These are phyloP conservation scores for Eleutherodactylus coqui DNA, from an alignment of 2,797 vertebrate genomes.

Conservation along the genomic window DNA sequence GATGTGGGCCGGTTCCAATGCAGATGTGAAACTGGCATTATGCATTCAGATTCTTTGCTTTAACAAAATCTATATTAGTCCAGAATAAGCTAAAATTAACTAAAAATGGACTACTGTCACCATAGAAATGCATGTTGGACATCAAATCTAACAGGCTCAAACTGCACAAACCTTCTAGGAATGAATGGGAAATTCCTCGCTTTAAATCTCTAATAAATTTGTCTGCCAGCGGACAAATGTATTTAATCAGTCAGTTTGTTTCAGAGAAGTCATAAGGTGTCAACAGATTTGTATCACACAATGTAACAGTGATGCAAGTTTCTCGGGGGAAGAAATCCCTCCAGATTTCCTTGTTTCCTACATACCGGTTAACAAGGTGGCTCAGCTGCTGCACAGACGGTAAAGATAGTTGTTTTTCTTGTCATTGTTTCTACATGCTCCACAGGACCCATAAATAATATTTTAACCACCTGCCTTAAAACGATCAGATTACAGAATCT, in stretches of 20 bases:
- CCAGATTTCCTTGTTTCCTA: conserved; percentile 48
- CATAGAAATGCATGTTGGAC: not conserved
- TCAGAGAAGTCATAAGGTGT: conserved; percentile 39
- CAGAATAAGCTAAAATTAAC: not conserved
- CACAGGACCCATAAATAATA: conserved; percentile 46
- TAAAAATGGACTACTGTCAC: not conserved
- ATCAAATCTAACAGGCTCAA: not conserved
- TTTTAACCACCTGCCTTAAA: conserved; percentile 47
- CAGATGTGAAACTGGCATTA: too few relatives aligned
- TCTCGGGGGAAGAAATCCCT: conserved; percentile 28
- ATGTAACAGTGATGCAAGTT: conserved; percentile 48
- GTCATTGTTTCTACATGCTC: conserved; percentile 46
- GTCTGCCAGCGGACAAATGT: not conserved
- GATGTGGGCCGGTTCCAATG: too few relatives aligned
- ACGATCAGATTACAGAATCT: conserved; percentile 47
- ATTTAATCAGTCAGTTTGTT: conserved; percentile 39
- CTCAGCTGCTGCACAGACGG: conserved; percentile 20
- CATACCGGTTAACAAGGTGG: conserved; percentile 24
- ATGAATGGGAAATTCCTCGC: not conserved
- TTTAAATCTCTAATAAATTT: conserved; percentile 22
- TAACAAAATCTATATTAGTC: not conserved
- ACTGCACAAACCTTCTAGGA: not conserved
- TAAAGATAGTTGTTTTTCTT: not conserved
- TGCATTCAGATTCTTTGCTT: too few relatives aligned
- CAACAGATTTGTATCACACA: conserved; percentile 52